phyloP scores from a whole-genome alignment of 2,888 invertebrate genomes.

The Zaprionus lineosus region DNA sequence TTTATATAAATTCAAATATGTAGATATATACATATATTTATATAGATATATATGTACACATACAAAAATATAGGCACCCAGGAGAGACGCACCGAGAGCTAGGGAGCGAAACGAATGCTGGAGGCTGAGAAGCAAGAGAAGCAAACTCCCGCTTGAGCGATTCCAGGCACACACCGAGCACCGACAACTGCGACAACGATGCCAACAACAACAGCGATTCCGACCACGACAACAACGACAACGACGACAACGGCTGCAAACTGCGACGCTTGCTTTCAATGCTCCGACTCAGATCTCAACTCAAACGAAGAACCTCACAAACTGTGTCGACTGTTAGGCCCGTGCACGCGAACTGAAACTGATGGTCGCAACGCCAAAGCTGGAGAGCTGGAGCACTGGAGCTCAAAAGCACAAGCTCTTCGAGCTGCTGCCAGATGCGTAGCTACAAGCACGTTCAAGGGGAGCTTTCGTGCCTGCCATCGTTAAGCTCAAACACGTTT shows the following conservation, averaged over 20 bases:
- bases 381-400: constrained; percentile 53
- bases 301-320: constrained; percentile 24
- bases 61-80: constrained; percentile 37
- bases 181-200: constrained; percentile 27
- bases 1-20: constrained; percentile 12
- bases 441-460: background rate
- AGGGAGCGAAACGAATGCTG: constrained; percentile 40
- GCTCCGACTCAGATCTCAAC: constrained; percentile 32
- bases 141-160: constrained; percentile 59
- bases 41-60: background rate
- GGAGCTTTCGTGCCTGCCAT: background rate
- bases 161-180: constrained; percentile 55
- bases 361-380: constrained; percentile 42
- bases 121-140: constrained; percentile 45
- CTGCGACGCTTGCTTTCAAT: constrained; percentile 42
- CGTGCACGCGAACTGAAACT: constrained; percentile 63
- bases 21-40: background rate
- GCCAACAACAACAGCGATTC: constrained; percentile 12
- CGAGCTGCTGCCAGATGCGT: constrained; percentile 25
- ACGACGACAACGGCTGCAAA: constrained; percentile 59
- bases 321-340: constrained; percentile 61
- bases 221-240: constrained; percentile 32
- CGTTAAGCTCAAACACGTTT: too few species aligned
- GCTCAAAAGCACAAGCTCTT: constrained; percentile 46
- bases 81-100: constrained; percentile 64